Conservation (phyloP, 2,888 invertebrate species). For the Dexiosoma caninum region DNA sequence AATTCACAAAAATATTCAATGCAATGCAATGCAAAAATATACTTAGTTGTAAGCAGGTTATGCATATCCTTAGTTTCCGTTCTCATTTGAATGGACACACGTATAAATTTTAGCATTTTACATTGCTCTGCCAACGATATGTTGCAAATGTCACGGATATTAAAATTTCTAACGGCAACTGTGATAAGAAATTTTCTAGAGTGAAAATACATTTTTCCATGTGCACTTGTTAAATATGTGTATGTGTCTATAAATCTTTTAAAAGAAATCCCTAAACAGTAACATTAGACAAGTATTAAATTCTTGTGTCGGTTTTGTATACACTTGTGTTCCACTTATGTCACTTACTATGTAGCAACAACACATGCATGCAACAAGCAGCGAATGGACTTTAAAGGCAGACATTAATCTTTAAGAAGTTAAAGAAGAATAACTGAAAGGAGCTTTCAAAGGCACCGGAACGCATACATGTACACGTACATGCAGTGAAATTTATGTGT, state of each 20-base stretch:
- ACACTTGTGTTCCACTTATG: slow-evolving; percentile 52
- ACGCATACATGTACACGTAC: not conserved
- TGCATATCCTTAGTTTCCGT: not conserved
- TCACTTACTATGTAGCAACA: slow-evolving; percentile 33
- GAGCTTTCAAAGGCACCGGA: slow-evolving; percentile 32
- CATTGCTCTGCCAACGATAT: not conserved
- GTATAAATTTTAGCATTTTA: slow-evolving; percentile 1
- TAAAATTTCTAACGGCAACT: slow-evolving; percentile 36
- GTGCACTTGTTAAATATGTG: not conserved
- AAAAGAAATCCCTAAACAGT: not conserved
- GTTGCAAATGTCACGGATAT: slow-evolving; percentile 46
- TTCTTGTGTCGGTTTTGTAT: slow-evolving; percentile 41
- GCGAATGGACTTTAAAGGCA: slow-evolving; percentile 45
- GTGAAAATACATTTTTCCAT: not conserved
- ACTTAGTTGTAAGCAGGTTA: too few species aligned
- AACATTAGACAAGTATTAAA: slow-evolving; percentile 53
- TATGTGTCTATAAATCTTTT: not conserved
- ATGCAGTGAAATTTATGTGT: too few species aligned
- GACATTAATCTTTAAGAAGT: slow-evolving; percentile 53
- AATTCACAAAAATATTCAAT: too few species aligned
- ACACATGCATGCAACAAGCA: slow-evolving; percentile 59
- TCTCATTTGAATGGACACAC: slow-evolving; percentile 20
- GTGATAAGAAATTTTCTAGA: slow-evolving; percentile 32
- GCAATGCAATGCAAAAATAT: too few species aligned
- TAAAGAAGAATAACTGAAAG: slow-evolving; percentile 14